Percentiles rank a stretch among this genome's conserved stretches.
These are phyloP conservation scores for Oithona nana DNA, from an alignment of 2,888 invertebrate genomes.

Conservation along the genomic window DNA sequence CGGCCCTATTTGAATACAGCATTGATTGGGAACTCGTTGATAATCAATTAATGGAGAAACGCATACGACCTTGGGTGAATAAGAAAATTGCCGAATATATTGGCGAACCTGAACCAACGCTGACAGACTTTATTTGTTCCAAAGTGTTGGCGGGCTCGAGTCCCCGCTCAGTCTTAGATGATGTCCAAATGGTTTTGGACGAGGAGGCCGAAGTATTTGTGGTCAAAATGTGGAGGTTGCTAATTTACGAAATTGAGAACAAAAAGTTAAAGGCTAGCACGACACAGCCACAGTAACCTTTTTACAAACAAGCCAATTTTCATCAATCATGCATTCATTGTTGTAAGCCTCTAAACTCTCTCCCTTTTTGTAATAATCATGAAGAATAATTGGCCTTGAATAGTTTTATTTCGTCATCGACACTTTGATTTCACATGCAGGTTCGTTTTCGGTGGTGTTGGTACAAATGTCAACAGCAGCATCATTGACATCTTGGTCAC, in stretches of 20 bases:
- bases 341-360: too few relatives aligned
- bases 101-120: slow-evolving; percentile 91
- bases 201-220: slow-evolving; percentile 99
- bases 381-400: too few relatives aligned
- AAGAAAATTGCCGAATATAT: slow-evolving; percentile 99
- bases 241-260: slow-evolving; percentile 98
- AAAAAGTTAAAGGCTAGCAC: slow-evolving; percentile 57
- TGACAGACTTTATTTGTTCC: slow-evolving; percentile 98
- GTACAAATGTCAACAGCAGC: too few relatives aligned
- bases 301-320: too few relatives aligned
- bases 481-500: too few relatives aligned
- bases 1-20: slow-evolving; percentile 79
- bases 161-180: slow-evolving; percentile 85
- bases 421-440: too few relatives aligned
- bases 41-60: slow-evolving; percentile 68
- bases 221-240: slow-evolving; percentile 98
- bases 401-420: too few relatives aligned
- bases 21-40: slow-evolving; percentile 74
- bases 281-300: too few relatives aligned
- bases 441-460: too few relatives aligned
- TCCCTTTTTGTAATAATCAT: too few relatives aligned
- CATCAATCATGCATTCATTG: too few relatives aligned
- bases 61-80: slow-evolving; percentile 97
- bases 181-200: slow-evolving; percentile 98
- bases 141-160: slow-evolving; percentile 83